phyloP scores from a whole-genome alignment of 2,113 vertebrate species.

The Climacteris rufus region DNA sequence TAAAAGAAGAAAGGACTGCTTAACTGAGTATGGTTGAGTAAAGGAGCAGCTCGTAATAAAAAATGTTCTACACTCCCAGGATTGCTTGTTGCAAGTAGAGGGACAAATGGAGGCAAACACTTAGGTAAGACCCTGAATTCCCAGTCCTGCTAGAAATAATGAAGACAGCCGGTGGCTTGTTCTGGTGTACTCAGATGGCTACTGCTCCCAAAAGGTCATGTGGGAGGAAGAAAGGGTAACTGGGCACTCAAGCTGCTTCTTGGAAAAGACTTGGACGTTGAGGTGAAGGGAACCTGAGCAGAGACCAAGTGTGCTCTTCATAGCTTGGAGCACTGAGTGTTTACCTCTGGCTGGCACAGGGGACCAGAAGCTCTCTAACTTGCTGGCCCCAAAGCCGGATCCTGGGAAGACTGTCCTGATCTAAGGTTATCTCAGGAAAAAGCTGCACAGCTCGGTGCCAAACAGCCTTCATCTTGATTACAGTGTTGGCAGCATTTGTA shows the following conservation, averaged over 20 bases:
- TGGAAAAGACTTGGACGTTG: not conserved
- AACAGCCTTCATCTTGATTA: not conserved
- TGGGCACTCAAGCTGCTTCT: not conserved
- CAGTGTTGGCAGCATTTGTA: not conserved
- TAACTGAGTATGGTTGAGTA: not conserved
- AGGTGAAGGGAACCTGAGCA: not conserved
- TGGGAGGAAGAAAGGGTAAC: not conserved
- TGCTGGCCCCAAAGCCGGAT: not conserved
- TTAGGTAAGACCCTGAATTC: not conserved
- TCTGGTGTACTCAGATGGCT: not conserved
- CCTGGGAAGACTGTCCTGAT: not conserved
- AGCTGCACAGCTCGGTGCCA: not conserved
- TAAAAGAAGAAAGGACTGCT: not conserved
- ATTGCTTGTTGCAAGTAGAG: not conserved
- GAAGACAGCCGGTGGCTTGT: not conserved
- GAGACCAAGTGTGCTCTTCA: not conserved
- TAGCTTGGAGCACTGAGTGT: not conserved
- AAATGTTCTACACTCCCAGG: not conserved
- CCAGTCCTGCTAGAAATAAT: not conserved
- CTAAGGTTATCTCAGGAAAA: not conserved
- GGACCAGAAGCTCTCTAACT: not conserved
- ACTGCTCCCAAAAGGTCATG: rapidly evolving
- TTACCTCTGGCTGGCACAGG: not conserved
- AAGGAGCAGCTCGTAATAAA: not conserved
- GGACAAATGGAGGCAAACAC: not conserved